These are phyloP conservation scores for Stramonita haemastoma DNA, from an alignment of 2,888 invertebrate species.

Conservation along the genomic window DNA sequence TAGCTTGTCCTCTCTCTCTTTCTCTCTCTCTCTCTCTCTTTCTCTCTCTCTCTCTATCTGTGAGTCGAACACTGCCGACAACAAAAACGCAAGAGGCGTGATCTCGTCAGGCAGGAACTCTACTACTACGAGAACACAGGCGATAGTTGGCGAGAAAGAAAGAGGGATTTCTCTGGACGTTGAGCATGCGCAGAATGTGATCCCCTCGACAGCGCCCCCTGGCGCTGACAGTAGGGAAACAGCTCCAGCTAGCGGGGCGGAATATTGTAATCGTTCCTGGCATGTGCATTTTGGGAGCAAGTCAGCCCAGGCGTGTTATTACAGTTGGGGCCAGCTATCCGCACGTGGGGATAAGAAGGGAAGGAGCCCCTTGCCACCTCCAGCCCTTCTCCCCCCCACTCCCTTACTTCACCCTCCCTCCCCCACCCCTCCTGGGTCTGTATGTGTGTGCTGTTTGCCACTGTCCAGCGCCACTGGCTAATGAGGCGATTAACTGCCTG, in stretches of 20 bases:
- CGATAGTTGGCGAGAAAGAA: slow-evolving; percentile 30
- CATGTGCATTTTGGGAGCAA: slow-evolving; percentile 26
- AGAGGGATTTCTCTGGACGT: slow-evolving; percentile 15
- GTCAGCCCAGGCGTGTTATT: slow-evolving; percentile 39
- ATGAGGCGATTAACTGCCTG: slow-evolving; percentile 4
- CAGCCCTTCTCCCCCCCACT: neutral
- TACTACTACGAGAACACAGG: neutral
- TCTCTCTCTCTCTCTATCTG: neutral
- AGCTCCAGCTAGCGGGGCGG: slow-evolving; percentile 21
- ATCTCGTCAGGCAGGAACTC: slow-evolving; percentile 24
- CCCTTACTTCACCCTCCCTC: neutral
- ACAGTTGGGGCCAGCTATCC: slow-evolving; percentile 44
- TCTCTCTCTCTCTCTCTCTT: neutral
- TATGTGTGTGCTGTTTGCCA: neutral
- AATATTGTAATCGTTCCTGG: slow-evolving; percentile 39
- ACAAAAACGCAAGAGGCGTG: neutral
- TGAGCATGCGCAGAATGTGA: slow-evolving; percentile 43
- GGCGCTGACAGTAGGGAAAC: slow-evolving; percentile 39
- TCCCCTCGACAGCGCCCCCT: slow-evolving; percentile 41
- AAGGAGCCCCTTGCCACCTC: neutral
- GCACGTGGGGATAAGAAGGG: slow-evolving; percentile 37
- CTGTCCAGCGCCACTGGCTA: neutral
- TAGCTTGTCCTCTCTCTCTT: slow-evolving; percentile 20
- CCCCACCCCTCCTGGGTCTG: neutral
- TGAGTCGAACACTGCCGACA: neutral